Evolutionary conservation across 2,888 invertebrate genomes (phyloP).

Genomic region (Brachyptera putata): DNA sequence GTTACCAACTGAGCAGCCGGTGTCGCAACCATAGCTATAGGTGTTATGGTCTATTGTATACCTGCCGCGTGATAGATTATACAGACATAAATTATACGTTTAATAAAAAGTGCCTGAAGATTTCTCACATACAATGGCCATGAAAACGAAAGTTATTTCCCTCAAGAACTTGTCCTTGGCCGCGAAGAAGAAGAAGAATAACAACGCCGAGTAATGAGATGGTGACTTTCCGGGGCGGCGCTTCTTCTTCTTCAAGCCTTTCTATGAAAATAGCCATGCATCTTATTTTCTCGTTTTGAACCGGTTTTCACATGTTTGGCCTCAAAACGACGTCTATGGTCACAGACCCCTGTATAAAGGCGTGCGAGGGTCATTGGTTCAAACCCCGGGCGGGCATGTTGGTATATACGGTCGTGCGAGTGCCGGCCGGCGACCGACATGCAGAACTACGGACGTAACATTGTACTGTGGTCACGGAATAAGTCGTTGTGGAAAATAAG

Average conservation of each 20-base stretch:
- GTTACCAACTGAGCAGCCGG: no score
- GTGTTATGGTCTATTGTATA: no score
- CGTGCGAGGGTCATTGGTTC: no score
- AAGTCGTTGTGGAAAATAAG: no score
- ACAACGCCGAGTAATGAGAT: background rate
- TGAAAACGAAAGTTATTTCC: conserved; percentile 10
- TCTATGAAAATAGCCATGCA: no score
- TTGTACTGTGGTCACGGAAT: no score
- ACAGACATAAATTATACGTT: background rate
- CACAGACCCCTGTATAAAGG: conserved; percentile 7
- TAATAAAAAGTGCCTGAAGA: background rate
- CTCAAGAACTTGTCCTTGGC: conserved; percentile 1
- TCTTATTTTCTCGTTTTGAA: no score
- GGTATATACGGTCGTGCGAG: no score
- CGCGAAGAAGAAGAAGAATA: conserved; percentile 3
- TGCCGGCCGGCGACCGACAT: no score
- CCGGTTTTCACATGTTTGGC: background rate
- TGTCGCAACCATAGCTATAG: no score
- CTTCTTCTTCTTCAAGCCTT: background rate
- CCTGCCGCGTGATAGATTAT: conserved; percentile 11
- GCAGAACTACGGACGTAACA: no score
- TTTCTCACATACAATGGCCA: background rate
- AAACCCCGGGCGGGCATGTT: background rate
- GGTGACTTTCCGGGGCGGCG: background rate
- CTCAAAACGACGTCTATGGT: background rate